Evolutionary conservation across 2,888 invertebrate species (phyloP).

Genomic region (Nebria salina): DNA sequence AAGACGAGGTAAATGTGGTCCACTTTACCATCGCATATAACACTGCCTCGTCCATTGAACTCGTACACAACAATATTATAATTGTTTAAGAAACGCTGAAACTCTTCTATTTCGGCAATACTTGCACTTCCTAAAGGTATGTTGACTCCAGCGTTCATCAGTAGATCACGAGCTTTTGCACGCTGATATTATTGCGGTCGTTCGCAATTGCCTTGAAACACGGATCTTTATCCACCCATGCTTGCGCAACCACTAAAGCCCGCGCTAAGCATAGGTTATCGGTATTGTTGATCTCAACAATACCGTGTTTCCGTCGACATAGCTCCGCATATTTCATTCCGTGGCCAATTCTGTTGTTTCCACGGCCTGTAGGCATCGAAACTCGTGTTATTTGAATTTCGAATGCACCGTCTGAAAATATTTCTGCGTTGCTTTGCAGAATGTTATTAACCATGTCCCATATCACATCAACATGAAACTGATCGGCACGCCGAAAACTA

Average conservation of each 20-base stretch:
- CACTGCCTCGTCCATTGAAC: neutral
- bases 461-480: no score
- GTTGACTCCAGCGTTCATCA: neutral
- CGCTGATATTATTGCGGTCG: neutral
- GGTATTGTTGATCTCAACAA: neutral
- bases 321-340: neutral
- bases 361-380: neutral
- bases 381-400: neutral
- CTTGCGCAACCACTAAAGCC: neutral
- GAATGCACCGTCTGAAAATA: neutral
- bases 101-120: constrained; percentile 1
- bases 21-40: no score
- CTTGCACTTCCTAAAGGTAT: neutral
- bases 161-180: neutral
- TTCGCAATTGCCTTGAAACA: neutral
- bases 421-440: neutral
- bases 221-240: neutral
- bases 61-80: neutral
- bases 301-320: no score
- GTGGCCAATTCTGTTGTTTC: neutral
- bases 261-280: neutral
- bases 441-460: no score
- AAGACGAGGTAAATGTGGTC: no score
- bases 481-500: no score
- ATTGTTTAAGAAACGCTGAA: neutral